Base-by-base conservation (phyloP, 1,140 invertebrate species). In the Diprion similis region DNA sequence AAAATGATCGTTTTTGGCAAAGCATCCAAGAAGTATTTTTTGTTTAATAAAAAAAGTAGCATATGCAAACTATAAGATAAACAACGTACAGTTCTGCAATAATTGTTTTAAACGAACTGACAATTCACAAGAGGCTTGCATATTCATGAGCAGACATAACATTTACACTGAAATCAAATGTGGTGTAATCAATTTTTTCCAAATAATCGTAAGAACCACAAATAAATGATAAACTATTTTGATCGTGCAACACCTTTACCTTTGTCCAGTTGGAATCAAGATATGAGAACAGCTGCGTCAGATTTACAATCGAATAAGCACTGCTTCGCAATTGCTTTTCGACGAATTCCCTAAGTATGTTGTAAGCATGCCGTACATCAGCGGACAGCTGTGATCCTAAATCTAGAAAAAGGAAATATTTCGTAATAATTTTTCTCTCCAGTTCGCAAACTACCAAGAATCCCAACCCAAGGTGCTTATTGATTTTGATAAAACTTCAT, bases 261-360 rank as follows among this genome's bases (percentile, higher is more conserved):
- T 68, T 68, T 15, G 45, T 68, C 67, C 18, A 68, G 9, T 68
- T 59, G 11, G 51, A 59, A 59, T 81, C 81, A 77, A 89, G 88
- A 77, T 88, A 87, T 72, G 85, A 83, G 81, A 92, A 93, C 48
- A 92, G 79, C 75, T 89, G 89, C 10, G 85, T 87, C 7, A 94
- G 85, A 78, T 92, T 89, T 19, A 94, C 92, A 71, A 92, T 86
- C 1, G 92, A 92, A 81, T 93, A 94, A 0, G 90, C 91, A 72
- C 91, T 94, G 46, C 89, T 86, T n/a, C 87, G 88, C 17, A 94
- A 82, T 77, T 90, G 89, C 66, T 90, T 90, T 76, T 92, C 91
- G 1, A 92, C 87, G 66, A 90, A 88, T 76, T 91, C 89, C 75
- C 91, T 92, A 6, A 94, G 79, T 1, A 83, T 83, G 77, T 90